phyloP scores from a whole-genome alignment of 1,140 invertebrate species.

The Brachionus asplanchnoidis region DNA sequence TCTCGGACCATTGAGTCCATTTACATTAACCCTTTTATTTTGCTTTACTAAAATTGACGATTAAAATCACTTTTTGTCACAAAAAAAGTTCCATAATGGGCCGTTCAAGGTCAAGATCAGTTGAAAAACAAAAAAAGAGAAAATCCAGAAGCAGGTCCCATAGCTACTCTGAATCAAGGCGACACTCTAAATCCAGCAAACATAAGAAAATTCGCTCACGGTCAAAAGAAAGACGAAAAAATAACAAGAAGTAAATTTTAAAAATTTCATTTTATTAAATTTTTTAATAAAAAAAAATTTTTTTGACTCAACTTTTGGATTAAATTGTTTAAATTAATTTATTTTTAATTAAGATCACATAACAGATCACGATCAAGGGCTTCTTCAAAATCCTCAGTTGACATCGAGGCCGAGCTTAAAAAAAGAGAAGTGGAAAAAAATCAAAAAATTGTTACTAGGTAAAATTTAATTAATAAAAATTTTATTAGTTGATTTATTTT shows the following conservation, averaged over 20 bases:
- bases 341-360: background rate
- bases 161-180: background rate
- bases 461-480: background rate
- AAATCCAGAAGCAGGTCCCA: background rate
- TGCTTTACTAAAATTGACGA: background rate
- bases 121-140: background rate
- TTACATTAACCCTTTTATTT: background rate
- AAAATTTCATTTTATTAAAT: background rate
- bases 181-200: background rate
- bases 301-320: too few relatives aligned
- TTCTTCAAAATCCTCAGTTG: conserved; percentile 4
- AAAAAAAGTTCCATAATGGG: background rate
- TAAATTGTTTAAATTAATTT: too few relatives aligned
- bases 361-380: background rate
- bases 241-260: background rate
- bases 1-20: background rate
- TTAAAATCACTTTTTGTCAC: background rate
- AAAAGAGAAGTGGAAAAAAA: conserved; percentile 10
- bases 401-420: background rate
- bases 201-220: background rate
- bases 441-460: background rate
- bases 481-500: background rate
- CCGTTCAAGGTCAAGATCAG: background rate
- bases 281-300: too few relatives aligned
- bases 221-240: conserved; percentile 11